Evolutionary conservation across 2,113 vertebrate species (phyloP), one percentile per base, ranked within the genome.

Genomic region (Siniperca chuatsi): DNA sequence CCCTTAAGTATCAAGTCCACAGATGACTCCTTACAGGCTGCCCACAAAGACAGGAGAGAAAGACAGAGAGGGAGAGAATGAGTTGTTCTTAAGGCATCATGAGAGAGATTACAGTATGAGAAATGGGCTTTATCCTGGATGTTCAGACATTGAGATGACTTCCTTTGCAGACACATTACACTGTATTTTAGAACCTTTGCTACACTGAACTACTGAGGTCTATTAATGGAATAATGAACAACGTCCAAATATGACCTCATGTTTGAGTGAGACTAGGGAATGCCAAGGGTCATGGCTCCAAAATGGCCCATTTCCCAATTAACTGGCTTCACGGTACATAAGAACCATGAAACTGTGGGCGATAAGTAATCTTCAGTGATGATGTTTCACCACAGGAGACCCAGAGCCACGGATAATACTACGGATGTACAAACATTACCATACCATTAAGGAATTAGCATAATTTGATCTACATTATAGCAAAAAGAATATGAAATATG

Each of bases 1-100:
- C 84, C 77, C 52, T 78, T 62, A 81, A 77, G 86, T 73, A 77
- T 82, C 25, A 29, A 81, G 82, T 88, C 87, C 90, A 79, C 66
- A 78, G 86, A 75, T 16, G 88, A 88, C 71, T 87, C 86, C 82
- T 89, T 84, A 95, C 58, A 93, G 90, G 92, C 94, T 94, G 87
- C 81, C 75, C 52, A 91, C 72, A 75, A 76, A 92, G 76, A 92
- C 54, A 82, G 66, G 73, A 91, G 84, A 87, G 60, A 79, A 15
- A 87, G 69, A 90, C 13, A 82, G 52, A 87, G 80, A 82, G n/a
- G 21, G 71, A 89, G 69, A 84, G 69, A 74, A 62, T 61, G 54
- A 89, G 79, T 65, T 61, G 75, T 55, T 89, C 80, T 89, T 68
- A 70, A 71, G 83, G 75, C 78, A 66, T 50, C 73, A 82, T 8